Percentiles rank a stretch among this genome's conserved stretches.
Conservation (phyloP, 2,113 vertebrate species). For the Sigmodon hispidus region DNA sequence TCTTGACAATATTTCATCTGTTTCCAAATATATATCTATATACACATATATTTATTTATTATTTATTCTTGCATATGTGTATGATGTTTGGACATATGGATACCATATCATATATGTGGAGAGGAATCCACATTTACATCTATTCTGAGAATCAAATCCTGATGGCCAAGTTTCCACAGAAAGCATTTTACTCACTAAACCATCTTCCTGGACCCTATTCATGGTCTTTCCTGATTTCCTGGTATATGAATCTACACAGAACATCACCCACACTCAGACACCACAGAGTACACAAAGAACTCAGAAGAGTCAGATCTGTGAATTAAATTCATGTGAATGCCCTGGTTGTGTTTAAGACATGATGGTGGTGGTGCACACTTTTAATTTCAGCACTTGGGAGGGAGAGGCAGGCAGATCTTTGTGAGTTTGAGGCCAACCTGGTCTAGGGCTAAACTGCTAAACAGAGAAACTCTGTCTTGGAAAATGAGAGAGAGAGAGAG, state of each 20-base stretch:
- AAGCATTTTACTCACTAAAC: too few species aligned
- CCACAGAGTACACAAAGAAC: background rate
- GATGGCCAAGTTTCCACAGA: background rate
- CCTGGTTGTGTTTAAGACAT: too few species aligned
- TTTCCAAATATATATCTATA: too few species aligned
- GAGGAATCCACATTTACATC: background rate
- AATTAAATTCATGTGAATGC: too few species aligned
- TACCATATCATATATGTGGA: background rate
- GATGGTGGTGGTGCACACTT: fast-evolving
- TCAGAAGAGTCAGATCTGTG: too few species aligned
- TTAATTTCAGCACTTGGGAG: too few species aligned
- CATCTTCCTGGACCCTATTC: background rate
- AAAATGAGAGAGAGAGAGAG: too few species aligned
- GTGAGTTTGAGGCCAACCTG: too few species aligned
- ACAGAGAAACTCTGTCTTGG: too few species aligned
- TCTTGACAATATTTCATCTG: background rate
- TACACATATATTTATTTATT: background rate
- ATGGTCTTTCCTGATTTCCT: fast-evolving
- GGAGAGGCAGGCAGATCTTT: too few species aligned
- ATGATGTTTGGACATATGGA: background rate
- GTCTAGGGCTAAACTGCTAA: too few species aligned
- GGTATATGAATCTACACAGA: background rate
- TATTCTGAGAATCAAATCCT: background rate
- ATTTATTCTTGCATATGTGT: background rate
- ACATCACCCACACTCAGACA: background rate